Evolutionary conservation across 2,888 invertebrate species (phyloP).

Genomic region (Aleiodes testaceus): DNA sequence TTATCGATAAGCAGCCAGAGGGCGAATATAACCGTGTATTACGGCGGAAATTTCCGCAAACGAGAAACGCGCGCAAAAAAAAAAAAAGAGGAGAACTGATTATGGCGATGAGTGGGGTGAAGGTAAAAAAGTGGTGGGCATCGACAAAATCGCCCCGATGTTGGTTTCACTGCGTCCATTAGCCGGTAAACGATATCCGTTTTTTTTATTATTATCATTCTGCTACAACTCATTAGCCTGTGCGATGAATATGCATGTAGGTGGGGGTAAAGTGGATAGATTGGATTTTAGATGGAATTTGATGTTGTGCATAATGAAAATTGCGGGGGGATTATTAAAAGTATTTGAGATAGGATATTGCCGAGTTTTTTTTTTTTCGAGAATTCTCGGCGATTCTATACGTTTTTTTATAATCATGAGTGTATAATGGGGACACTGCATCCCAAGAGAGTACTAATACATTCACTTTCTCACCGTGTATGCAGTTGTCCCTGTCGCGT

Average conservation of each 20-base stretch:
- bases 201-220: conserved; percentile 25
- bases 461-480: neutral
- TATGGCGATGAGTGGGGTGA: neutral
- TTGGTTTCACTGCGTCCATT: conserved; percentile 24
- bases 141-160: conserved; percentile 16
- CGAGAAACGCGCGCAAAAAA: neutral
- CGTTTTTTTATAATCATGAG: conserved; percentile 38
- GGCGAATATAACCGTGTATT: conserved; percentile 21
- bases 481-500: conserved; percentile 46
- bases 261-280: no score
- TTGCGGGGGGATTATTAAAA: no score
- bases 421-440: conserved; percentile 38
- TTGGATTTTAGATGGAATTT: no score
- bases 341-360: no score
- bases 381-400: no score
- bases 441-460: conserved; percentile 25
- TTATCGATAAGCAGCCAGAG: conserved; percentile 28
- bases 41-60: conserved; percentile 29
- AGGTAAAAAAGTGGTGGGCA: conserved; percentile 14
- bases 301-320: no score
- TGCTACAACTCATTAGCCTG: conserved; percentile 23
- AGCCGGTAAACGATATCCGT: conserved; percentile 29
- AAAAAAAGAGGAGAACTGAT: neutral
- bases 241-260: neutral
- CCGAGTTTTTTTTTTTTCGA: neutral